Conservation (phyloP, 2,888 invertebrate species). For the Hololepta plana region DNA sequence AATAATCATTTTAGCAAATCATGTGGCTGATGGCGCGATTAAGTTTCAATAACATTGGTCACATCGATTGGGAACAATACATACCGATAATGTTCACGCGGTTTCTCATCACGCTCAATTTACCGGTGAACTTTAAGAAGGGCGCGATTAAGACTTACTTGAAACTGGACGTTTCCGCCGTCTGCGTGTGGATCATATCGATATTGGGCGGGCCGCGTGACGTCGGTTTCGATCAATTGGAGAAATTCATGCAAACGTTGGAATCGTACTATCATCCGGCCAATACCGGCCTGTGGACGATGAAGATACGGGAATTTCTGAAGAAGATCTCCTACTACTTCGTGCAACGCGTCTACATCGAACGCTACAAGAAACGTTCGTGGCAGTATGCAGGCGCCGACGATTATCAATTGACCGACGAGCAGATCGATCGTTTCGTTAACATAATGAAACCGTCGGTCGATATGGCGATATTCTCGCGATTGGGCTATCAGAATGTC, state of each 20-base stretch:
- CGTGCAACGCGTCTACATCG: constrained; percentile 37
- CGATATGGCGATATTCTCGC: constrained; percentile 63
- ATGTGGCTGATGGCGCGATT: constrained; percentile 57
- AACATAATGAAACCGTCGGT: constrained; percentile 53
- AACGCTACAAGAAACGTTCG: constrained; percentile 39
- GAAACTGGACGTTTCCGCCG: constrained; percentile 28
- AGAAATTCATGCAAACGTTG: constrained; percentile 62
- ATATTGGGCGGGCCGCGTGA: constrained; percentile 46
- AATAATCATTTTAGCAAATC: constrained; percentile 32
- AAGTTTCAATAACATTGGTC: constrained; percentile 58
- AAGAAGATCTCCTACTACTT: constrained; percentile 50
- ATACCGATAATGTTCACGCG: constrained; percentile 59
- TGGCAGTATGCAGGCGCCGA: constrained; percentile 58
- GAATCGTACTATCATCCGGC: constrained; percentile 84
- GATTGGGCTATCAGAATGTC: constrained; percentile 37
- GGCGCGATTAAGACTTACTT: constrained; percentile 36
- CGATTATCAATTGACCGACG: constrained; percentile 52
- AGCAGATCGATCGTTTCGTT: constrained; percentile 67
- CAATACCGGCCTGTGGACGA: constrained; percentile 65
- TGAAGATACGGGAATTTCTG: constrained; percentile 45
- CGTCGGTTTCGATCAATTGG: constrained; percentile 49
- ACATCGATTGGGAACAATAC: constrained; percentile 75
- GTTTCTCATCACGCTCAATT: constrained; percentile 51
- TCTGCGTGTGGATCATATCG: constrained; percentile 41
- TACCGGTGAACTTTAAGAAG: constrained; percentile 63